Evolutionary conservation across 2,888 invertebrate genomes (phyloP).

Genomic region (Synergus itoensis): DNA sequence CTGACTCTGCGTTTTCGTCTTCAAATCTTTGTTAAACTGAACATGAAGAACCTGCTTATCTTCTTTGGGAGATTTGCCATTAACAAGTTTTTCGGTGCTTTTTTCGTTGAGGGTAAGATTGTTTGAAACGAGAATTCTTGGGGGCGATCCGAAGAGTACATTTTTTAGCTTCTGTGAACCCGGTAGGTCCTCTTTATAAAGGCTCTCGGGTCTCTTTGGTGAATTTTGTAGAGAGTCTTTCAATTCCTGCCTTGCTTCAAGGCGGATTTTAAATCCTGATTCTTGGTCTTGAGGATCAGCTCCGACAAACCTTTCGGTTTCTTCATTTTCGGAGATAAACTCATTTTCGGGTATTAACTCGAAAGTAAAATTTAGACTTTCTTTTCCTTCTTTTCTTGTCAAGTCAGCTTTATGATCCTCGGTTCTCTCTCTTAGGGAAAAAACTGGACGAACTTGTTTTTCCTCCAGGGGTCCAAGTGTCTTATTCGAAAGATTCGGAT

Average conservation of each 20-base stretch:
- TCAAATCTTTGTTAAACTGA: slow-evolving; percentile 69
- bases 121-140: slow-evolving; percentile 57
- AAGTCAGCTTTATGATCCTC: not conserved
- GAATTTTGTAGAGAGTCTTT: slow-evolving; percentile 56
- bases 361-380: not conserved
- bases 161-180: slow-evolving; percentile 59
- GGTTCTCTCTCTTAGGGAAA: not conserved
- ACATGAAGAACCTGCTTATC: slow-evolving; percentile 70
- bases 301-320: slow-evolving; percentile 1
- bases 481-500: not conserved
- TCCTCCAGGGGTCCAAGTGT: not conserved
- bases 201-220: slow-evolving; percentile 60
- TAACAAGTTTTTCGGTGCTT: slow-evolving; percentile 66
- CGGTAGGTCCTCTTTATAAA: slow-evolving; percentile 59
- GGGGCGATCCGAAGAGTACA: slow-evolving; percentile 56
- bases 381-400: not conserved
- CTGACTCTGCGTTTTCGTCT: slow-evolving; percentile 46
- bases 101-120: slow-evolving; percentile 54
- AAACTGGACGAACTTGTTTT: not conserved
- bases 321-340: not conserved
- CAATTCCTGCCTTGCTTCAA: slow-evolving; percentile 66
- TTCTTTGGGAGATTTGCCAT: slow-evolving; percentile 63
- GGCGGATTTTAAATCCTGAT: slow-evolving; percentile 61
- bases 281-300: slow-evolving; percentile 46
- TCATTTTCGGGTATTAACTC: not conserved